Base-by-base conservation (phyloP, 2,113 vertebrate species). In the Glaucidium brasilianum region DNA sequence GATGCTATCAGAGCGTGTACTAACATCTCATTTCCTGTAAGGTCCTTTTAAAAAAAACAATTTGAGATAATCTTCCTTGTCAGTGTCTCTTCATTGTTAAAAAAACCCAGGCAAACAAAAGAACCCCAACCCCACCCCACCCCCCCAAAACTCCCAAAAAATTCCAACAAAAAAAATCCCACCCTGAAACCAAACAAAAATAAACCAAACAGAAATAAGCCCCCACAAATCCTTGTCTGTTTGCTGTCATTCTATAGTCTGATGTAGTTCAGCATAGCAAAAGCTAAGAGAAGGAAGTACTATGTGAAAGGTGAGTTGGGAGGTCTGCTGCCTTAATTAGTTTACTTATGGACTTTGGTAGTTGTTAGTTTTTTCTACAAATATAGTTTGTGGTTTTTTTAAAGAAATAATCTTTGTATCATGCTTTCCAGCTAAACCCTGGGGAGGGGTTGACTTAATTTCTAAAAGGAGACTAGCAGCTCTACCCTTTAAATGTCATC, bases 401-500 rank as follows among this genome's bases (percentile, higher is more conserved):
- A 39, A 30, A 75, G 50, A 53, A 39, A 43, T 4, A 3, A 18
- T 43, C 9, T 84, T 75, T 91, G 26, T 1, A 1, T 92, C 26
- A 19, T 69, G 15, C 60, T 90, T 81, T 92, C 53, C 56, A 53
- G 43, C 45, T 81, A 59, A 89, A 77, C 60, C 43, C 43, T 92
- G 29, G 32, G 27, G n/a, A 81, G 73, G 12, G 22, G 10, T 7
- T 77, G 80, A 74, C 76, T 96, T 94, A n/a, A 74, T 79, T 71
- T 96, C 83, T 95, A 52, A 63, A 59, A 86, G 50, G 50, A 80
- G 49, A 14, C 45, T 60, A 55, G 47, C 58, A 90, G 53, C 63
- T 90, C 94, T 94, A 83, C 27, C 26, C 39, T 90, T 90, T 86
- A 92, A 94, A 78, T 78, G 68, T 89, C 68, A 74, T 50, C 41